Conservation (phyloP, 2,797 vertebrate genomes). For the Pogonophryne albipinna region DNA sequence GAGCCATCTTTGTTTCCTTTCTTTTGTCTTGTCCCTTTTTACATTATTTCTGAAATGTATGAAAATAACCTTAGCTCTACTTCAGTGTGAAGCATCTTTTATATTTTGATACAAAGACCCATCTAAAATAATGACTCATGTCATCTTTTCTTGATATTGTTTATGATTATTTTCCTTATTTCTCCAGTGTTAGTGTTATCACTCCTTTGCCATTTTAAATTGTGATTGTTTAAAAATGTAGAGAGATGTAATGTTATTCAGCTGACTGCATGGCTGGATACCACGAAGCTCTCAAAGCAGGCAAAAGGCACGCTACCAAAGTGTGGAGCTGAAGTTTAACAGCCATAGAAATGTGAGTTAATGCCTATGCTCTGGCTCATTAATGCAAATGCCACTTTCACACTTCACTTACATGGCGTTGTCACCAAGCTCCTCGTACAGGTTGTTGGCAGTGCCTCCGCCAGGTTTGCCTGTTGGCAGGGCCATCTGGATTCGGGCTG, state of each 20-base stretch:
- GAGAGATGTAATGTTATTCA: neutral
- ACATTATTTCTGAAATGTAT: neutral
- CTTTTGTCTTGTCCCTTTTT: neutral
- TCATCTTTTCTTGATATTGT: neutral
- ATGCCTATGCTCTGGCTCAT: slow-evolving; percentile 50
- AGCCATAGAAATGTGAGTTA: slow-evolving; percentile 38
- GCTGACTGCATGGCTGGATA: slow-evolving; percentile 17
- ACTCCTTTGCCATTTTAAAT: neutral
- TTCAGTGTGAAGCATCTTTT: neutral
- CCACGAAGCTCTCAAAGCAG: slow-evolving; percentile 24
- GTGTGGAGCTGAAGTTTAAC: slow-evolving; percentile 34
- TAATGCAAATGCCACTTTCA: slow-evolving; percentile 53
- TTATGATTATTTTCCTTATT: neutral
- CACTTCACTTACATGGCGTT: slow-evolving; percentile 93
- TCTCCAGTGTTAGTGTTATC: neutral
- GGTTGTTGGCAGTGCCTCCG: slow-evolving; percentile 88
- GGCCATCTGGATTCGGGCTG: slow-evolving; percentile 95
- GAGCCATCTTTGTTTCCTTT: no score
- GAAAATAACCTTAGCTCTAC: neutral
- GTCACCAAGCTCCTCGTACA: slow-evolving; percentile 97
- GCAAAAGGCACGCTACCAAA: slow-evolving; percentile 26
- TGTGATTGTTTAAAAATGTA: neutral
- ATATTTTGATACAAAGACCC: neutral
- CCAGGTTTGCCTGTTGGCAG: slow-evolving; percentile 92
- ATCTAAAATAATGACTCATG: neutral